phyloP scores from a whole-genome alignment of 2,113 vertebrate species.

The Melanostigma gelatinosum region DNA sequence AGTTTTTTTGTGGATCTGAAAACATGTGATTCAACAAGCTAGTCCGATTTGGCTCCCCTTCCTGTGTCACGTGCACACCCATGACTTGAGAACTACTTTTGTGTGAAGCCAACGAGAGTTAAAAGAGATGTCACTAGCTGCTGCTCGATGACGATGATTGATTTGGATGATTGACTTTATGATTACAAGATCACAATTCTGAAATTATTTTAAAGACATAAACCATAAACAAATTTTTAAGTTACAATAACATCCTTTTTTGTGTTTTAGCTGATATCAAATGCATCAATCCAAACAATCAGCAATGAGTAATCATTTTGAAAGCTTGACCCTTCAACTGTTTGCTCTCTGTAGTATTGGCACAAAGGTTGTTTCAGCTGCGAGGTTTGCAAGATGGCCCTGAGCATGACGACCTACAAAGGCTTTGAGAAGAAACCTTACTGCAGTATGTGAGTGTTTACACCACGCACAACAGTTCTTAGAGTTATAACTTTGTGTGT shows the following conservation, averaged over 20 bases:
- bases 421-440: constrained; percentile 99
- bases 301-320: background rate
- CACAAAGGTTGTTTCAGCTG: constrained; percentile 99
- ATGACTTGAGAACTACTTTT: background rate
- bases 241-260: background rate
- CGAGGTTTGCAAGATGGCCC: constrained; percentile 97
- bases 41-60: background rate
- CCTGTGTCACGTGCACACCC: background rate
- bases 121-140: too few relatives aligned
- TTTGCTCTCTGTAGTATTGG: constrained; percentile 87
- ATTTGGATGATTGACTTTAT: too few relatives aligned
- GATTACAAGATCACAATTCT: too few relatives aligned
- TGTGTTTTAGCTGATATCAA: background rate
- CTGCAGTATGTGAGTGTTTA: constrained; percentile 93
- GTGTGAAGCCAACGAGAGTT: too few relatives aligned
- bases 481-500: background rate
- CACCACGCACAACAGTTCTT: background rate
- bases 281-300: background rate
- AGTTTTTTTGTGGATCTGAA: background rate
- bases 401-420: constrained; percentile 99
- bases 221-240: too few relatives aligned
- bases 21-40: background rate
- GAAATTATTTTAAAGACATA: too few relatives aligned
- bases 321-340: background rate
- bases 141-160: too few relatives aligned